Evolutionary conservation across 2,888 invertebrate genomes (phyloP), one percentile per base, ranked within the genome.

Genomic region (Drosophila kanekoi): DNA sequence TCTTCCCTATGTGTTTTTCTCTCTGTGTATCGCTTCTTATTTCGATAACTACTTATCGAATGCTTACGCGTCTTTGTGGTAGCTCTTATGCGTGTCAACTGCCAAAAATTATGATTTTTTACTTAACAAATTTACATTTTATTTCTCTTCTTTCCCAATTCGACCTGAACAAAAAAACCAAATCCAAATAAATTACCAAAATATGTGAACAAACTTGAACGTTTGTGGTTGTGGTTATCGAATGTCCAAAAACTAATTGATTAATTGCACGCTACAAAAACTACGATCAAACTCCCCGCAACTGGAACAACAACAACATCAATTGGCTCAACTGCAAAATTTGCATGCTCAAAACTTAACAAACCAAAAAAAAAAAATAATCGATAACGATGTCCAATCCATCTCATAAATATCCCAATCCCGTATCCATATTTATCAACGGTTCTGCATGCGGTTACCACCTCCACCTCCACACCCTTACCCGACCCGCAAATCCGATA

Each of bases 201-300:
- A 47, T 51, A 48, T 58, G 51, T 60, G 60, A 74, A 61, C 72
- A 47, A 72, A 57, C 56, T 72, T 62, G 45, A 65, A 72, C 71
- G 47, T 65, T 75, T 80, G 62, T 81, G 91, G 91, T 90, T 84
- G 73, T 87, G 91, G 90, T 82, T 83, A 69, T 81, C 85, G 85
- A 89, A 84, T 84, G 63, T 68, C 38, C 13, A 69, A 64, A 74
- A 74, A 79, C 72, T 81, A 83, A 88, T 84, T 84, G 89, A 87
- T 83, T 88, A 87, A 87, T 66, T 70, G 89, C 89, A 81, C 83
- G 89, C 52, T 67, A 48, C 72, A 71, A 73, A 72, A 59, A 70
- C 69, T 28, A 51, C 72, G 58, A 61, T 48, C 67, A 81, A 67
- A 58, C 53, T 53, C 18, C 57, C 43, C 33, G 57, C 45, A 61